These are phyloP conservation scores for Lophotriccus pileatus DNA, from an alignment of 2,797 vertebrate species.

Conservation along the genomic window DNA sequence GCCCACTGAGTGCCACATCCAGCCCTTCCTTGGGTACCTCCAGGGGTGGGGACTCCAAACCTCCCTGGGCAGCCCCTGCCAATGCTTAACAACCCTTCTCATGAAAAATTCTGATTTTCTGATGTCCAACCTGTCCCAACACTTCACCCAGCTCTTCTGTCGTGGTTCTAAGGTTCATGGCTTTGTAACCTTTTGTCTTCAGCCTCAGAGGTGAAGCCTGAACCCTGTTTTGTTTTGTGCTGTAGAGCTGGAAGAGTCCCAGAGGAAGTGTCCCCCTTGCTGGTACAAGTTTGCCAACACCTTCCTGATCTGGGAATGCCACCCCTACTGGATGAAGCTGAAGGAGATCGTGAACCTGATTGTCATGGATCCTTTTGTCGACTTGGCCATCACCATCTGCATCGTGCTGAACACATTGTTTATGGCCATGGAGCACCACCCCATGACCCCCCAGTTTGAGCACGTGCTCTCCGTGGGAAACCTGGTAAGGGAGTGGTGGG, in stretches of 20 bases:
- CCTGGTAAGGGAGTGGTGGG: constrained; percentile 80
- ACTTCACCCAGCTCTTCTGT: background rate
- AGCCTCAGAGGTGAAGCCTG: background rate
- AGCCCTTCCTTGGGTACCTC: fast-evolving
- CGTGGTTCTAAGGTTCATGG: fast-evolving
- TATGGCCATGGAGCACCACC: constrained; percentile 99
- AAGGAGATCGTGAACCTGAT: constrained; percentile 93
- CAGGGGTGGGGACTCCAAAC: background rate
- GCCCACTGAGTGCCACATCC: fast-evolving
- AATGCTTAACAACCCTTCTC: background rate
- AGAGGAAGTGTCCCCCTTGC: constrained; percentile 94
- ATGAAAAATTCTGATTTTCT: background rate
- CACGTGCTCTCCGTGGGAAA: constrained; percentile 88
- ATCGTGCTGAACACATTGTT: constrained; percentile 98
- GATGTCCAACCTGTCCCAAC: background rate
- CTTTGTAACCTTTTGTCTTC: background rate
- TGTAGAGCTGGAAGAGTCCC: constrained; percentile 95
- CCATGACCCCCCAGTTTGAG: constrained; percentile 88
- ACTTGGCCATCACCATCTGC: constrained; percentile 97
- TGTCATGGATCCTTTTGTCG: constrained; percentile 98
- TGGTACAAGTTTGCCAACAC: constrained; percentile 97
- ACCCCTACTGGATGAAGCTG: constrained; percentile 90
- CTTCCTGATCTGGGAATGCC: constrained; percentile 98
- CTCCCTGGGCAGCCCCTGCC: background rate
- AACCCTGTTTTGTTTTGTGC: background rate